Percentiles rank a stretch among this genome's conserved stretches.
These are phyloP conservation scores for Volucella inanis DNA, from an alignment of 2,888 invertebrate species.

Conservation along the genomic window DNA sequence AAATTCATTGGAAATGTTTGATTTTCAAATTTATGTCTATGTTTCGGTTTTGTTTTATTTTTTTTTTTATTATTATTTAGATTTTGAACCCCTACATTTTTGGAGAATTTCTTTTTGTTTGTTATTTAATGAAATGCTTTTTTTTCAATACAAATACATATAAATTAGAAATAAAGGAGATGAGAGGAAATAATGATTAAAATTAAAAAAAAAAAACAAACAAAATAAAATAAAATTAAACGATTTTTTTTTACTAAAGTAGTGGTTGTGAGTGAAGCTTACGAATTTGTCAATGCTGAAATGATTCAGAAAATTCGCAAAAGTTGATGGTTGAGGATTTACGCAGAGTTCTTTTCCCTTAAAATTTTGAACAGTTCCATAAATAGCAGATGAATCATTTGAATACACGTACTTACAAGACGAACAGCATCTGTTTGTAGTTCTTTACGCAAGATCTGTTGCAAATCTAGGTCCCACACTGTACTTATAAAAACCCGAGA, in stretches of 20 bases:
- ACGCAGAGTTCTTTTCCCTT: too few relatives aligned
- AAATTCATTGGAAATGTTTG: conserved; percentile 78
- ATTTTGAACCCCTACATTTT: conserved; percentile 27
- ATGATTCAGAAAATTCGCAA: too few relatives aligned
- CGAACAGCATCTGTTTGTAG: too few relatives aligned
- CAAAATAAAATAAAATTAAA: background rate
- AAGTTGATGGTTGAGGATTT: too few relatives aligned
- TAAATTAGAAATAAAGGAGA: background rate
- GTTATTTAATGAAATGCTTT: conserved; percentile 36
- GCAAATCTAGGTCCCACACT: too few relatives aligned
- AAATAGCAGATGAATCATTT: too few relatives aligned
- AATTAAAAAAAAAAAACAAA: background rate
- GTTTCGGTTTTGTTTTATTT: conserved; percentile 28
- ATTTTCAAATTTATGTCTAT: conserved; percentile 72
- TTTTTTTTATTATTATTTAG: conserved; percentile 13
- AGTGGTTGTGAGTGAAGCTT: conserved; percentile 23
- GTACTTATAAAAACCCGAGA: too few relatives aligned
- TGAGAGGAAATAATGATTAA: conserved; percentile 4
- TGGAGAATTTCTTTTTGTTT: conserved; percentile 14
- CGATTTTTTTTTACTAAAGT: conserved; percentile 10
- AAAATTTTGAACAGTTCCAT: too few relatives aligned
- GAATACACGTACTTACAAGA: too few relatives aligned
- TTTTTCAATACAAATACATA: background rate
- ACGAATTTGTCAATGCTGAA: background rate
- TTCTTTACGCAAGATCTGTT: too few relatives aligned